Base-by-base conservation (phyloP, 2,888 invertebrate species). In the Rhamnusium bicolor region DNA sequence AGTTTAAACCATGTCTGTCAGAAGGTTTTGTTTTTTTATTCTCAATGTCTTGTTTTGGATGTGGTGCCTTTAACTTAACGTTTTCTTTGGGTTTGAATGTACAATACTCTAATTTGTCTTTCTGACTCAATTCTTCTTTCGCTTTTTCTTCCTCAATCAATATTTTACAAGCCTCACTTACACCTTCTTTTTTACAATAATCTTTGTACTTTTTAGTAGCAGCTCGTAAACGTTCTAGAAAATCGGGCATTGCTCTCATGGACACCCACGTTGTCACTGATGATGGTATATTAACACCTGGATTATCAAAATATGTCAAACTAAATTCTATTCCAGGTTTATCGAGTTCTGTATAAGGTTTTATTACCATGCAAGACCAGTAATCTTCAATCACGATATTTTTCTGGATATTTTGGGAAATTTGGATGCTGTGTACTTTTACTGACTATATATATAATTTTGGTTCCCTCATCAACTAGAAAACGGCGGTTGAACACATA, bases 231-330 rank as follows among this genome's bases (percentile, higher is more conserved):
- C 92, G 91, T 77, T 89, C 89, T 29, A 96, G 88, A 87, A 94
- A 96, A 72, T 94, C 93, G 0, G 96, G 95, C 87, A 95, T 93
- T 24, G 94, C 95, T 84, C 91, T 89, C 75, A 92, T 92, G 0
- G 93, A 91, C 0, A 93, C 95, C 95, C 96, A 96, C 0, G 92
- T 90, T 21, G 92, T 92, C 54, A 94, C 89, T 49, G 92, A 90
- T 7, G 93, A 90, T 0, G 96, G 95, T 81, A 96, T 92, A 61
- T 93, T 92, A 2, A 93, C 89, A 0, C 95, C 96, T 7, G 96
- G 96, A 89, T 96, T 95, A 86, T 96, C 96, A 87, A 93, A 96
- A 87, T 96, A 96, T 0, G 96, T 96, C 47, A 96, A 88, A 46
- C 94, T 93, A 87, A 96, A 96, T 86, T 96, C 94, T 83, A 94